These are phyloP conservation scores for Zaprionus gabonicus DNA, from an alignment of 1,140 invertebrate genomes.

Conservation along the genomic window DNA sequence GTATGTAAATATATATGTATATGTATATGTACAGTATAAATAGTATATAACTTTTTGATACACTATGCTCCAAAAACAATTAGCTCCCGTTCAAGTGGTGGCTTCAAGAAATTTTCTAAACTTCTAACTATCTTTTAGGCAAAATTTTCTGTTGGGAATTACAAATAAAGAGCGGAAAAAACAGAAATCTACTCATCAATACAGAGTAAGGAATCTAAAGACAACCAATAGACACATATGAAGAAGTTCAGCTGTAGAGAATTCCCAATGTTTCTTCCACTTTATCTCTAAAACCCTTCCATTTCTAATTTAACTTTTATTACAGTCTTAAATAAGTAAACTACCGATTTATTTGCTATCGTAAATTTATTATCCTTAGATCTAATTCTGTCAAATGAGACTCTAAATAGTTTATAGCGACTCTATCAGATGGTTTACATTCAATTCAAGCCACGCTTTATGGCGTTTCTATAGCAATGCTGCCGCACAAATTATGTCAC, in stretches of 20 bases:
- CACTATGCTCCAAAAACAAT: no score
- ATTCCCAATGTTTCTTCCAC: background rate
- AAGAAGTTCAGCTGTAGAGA: background rate
- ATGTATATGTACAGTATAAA: no score
- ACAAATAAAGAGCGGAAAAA: no score
- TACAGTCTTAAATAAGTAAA: background rate
- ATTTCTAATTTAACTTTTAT: background rate
- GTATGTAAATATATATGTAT: no score
- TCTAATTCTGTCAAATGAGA: conserved; percentile 1
- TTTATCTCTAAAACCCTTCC: background rate
- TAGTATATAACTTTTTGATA: no score
- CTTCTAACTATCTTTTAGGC: no score
- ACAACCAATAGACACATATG: no score
- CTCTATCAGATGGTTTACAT: conserved; percentile 31
- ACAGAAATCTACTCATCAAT: no score
- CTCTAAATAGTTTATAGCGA: conserved; percentile 32
- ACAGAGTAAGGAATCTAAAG: no score
- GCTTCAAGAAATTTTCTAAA: no score
- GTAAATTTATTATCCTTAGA: conserved; percentile 17
- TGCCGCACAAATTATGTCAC: conserved; percentile 57
- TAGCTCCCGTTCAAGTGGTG: no score
- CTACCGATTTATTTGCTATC: background rate
- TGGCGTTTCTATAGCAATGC: conserved; percentile 36
- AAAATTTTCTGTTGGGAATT: no score
- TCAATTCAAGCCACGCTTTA: conserved; percentile 36